Conservation (phyloP, 1,140 invertebrate genomes). For the Contarinia nasturtii region DNA sequence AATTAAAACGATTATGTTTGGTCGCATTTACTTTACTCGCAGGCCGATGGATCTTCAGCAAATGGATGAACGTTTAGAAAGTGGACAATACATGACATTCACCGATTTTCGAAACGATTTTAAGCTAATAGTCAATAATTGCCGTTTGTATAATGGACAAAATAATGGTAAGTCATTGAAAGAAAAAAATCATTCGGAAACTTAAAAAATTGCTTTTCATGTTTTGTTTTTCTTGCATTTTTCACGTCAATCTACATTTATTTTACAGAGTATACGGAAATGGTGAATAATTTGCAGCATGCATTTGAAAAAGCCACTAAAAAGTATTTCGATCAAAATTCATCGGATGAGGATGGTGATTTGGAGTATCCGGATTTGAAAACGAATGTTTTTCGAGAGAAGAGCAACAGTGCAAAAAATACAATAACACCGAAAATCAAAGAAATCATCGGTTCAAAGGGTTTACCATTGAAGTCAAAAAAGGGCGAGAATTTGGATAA, state of each 20-base stretch:
- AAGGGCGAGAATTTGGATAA: constrained; percentile 1
- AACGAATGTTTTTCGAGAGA: constrained; percentile 22
- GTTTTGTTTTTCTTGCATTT: not conserved
- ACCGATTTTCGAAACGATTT: constrained; percentile 73
- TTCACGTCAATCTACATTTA: constrained; percentile 4
- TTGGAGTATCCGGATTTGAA: constrained; percentile 38
- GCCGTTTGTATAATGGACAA: constrained; percentile 74
- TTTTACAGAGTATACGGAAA: constrained; percentile 65
- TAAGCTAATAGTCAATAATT: constrained; percentile 78
- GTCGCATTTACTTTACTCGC: not conserved
- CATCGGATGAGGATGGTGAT: constrained; percentile 54
- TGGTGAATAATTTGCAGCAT: constrained; percentile 63
- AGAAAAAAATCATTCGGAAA: not conserved
- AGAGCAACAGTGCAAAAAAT: constrained; percentile 12
- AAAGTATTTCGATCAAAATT: constrained; percentile 58
- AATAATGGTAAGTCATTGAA: constrained; percentile 53
- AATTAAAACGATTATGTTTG: not conserved
- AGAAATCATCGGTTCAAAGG: not conserved
- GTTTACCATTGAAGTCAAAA: constrained; percentile 3
- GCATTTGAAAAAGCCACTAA: constrained; percentile 60
- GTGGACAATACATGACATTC: constrained; percentile 56
- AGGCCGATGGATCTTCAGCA: constrained; percentile 71
- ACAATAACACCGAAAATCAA: constrained; percentile 8
- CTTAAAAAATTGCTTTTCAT: not conserved
- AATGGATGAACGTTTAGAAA: constrained; percentile 74